Evolutionary conservation across 2,113 vertebrate genomes (phyloP), one percentile per base, ranked within the genome.

Genomic region (Pontoporia blainvillei): DNA sequence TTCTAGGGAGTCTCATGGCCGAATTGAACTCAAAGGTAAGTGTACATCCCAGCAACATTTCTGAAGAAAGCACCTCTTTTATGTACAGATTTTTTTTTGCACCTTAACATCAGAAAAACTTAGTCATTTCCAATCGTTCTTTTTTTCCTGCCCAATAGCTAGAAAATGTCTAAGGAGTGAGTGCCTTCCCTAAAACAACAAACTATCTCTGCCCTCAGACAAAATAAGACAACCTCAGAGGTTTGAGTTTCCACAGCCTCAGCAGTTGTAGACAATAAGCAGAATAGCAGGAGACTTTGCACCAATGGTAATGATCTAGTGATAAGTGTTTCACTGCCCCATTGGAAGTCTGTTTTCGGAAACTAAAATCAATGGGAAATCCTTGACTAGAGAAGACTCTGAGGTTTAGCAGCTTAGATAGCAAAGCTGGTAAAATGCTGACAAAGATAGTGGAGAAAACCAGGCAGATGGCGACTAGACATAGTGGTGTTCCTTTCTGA

Each of bases 111-210:
- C 59, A 92, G 73, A 85, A 92, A 86, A 86, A 86, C 23, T 52
- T 13, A 46, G 14, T 49, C 20, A 75, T 97, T 87, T 82, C 27
- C 59, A 75, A 31, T 73, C 46, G 57, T 49, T 67, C 57, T 64
- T 29, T 36, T n/a, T 36, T 39, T 36, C 31, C 46, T 90, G 61
- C 46, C 49, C 46, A 62, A 78, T 13, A 86, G 39, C 61, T 84
- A 75, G 66, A 88, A 86, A 78, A 83, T 61, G 25, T 57, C 39
- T 92, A 72, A 83, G 72, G 59, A 90, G 44, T 81, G 69, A 90
- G 31, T 75, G 46, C 82, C 62, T 97, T 92, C 62, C 46, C 49
- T 95, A 72, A 93, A 96, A 90, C 46, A 96, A 87, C 73, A 96
- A 96, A 95, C 90, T 46, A 29, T 93, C 72, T 88, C 84, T 96